A percentile compares a stretch with the other conserved stretches of the same genome.
Evolutionary conservation across 2,888 invertebrate species (phyloP).

Genomic region (Drepanosiphum platanoidis): DNA sequence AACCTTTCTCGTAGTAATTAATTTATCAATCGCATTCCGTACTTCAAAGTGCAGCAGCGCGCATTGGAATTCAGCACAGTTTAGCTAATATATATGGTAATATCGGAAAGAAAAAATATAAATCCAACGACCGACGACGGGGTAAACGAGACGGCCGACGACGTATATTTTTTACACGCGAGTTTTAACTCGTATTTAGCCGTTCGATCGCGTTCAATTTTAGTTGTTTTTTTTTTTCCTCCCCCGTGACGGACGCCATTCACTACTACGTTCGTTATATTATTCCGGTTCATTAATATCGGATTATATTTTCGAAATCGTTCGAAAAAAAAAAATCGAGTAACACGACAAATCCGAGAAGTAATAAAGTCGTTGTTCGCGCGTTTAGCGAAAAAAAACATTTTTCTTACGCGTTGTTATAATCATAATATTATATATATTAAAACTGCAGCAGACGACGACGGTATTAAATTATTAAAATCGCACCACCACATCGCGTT

Average conservation of each 20-base stretch:
- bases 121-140: not conserved
- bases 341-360: not conserved
- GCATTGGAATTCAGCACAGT: not conserved
- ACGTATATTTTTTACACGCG: not conserved
- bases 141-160: not conserved
- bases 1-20: too few relatives aligned
- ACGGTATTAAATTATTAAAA: too few relatives aligned
- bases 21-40: not conserved
- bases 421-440: too few relatives aligned
- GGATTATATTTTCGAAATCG: not conserved
- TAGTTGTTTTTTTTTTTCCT: not conserved
- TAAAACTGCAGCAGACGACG: too few relatives aligned
- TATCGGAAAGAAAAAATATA: not conserved
- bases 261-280: conserved; percentile 11
- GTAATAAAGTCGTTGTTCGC: not conserved
- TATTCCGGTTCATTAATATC: conserved; percentile 1
- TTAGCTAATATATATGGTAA: too few relatives aligned
- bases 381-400: not conserved
- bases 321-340: not conserved
- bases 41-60: not conserved
- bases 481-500: too few relatives aligned
- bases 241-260: not conserved
- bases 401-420: not conserved
- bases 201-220: not conserved
- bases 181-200: not conserved